Evolutionary conservation across 2,888 invertebrate genomes (phyloP), one percentile per base, ranked within the genome.

Genomic region (Capitulum mitella): DNA sequence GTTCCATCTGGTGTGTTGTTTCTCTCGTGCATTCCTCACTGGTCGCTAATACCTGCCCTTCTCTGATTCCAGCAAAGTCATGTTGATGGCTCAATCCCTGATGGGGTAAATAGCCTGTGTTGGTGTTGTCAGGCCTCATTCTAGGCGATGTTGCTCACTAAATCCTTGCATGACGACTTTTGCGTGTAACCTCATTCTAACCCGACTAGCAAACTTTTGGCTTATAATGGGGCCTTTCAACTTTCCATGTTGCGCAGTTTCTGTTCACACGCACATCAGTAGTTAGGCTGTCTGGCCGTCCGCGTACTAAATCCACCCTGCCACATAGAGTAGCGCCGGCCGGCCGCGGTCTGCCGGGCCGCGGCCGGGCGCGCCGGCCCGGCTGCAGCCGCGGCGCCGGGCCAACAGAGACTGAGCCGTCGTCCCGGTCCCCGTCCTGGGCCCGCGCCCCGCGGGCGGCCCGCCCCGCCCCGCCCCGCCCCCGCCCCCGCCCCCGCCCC

Each of bases 401-500:
- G 19, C 6, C n/a, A 51, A 58, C n/a, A 58, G n/a, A 58, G 58
- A 58, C 58, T 29, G n/a, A 58, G 58, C 29, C 58, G 58, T 58
- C n/a, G 8, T 29, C n/a, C 58, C 64, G 64, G n/a, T 29, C 58
- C 29, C n/a, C 1, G 58, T 22, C 29, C n/a, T 6, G 29, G 5
- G 58, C n/a, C 58, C 16, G 6, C 64, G 2, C 34, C n/a, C 34
- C 76, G 34, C 54, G n/a, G 12, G 10, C 46, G 0, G 26, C 16
- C 26, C 64, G 6, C 16, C 70, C 37, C 26, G 32, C 29, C 64
- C 70, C 54, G 8, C n/a, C 32, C 58, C 32, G 16, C 32, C 43
- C 46, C 26, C 46, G 29, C 77, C n/a, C 29, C 26, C 83, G 83
- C 84, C 85, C 85, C 83, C 86, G 86, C 85, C 86, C 81, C 34